Evolutionary conservation across 1,140 invertebrate genomes (phyloP), one percentile per base, ranked within the genome.

Genomic region (Lepidurus couesii): DNA sequence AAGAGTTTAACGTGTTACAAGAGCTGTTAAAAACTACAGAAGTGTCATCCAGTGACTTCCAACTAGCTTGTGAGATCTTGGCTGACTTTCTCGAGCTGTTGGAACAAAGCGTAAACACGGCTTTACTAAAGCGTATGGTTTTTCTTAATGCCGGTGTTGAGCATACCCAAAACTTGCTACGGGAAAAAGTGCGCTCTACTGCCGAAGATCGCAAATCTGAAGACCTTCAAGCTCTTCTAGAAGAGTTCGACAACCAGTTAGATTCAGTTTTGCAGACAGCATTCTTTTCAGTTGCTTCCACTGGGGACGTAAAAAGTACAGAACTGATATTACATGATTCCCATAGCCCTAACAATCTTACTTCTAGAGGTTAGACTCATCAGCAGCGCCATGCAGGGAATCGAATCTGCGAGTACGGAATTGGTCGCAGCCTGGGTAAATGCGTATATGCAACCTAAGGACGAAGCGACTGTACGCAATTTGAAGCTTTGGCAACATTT

Each of bases 241-340:
- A 65, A 7, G 53, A 65, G 5, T 65, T 65, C 13, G 53, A 65
- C 21, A 65, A 65, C 13, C 16, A 7, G 8, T 13, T 65, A 65
- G 53, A 65, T 65, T n/a, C 53, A 7, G 21, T 65, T n/a, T 65
- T 65, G 53, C 53, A 65, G 21, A 65, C 53, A 13, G 53, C 53
- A 65, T 65, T 65, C 53, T 65, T 65, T 65, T 65, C 53, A 13
- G 8, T 16, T 65, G 53, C 53, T 21, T 65, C 53, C 53, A 65
- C 53, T n/a, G 53, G 16, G 3, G 53, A 65, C 53, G 16, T 65
- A 21, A 65, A 65, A 65, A 65, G 53, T 65, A 65, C 21, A n/a
- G 3, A 3, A 26, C 26, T 26, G 26, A 26, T 34, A 3, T 4
- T 34, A 34, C 3, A 34, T 34, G 3, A 34, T 34, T 34, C 3